Evolutionary conservation across 2,888 invertebrate genomes (phyloP).

Genomic region (Hirtodrosophila alboralis): DNA sequence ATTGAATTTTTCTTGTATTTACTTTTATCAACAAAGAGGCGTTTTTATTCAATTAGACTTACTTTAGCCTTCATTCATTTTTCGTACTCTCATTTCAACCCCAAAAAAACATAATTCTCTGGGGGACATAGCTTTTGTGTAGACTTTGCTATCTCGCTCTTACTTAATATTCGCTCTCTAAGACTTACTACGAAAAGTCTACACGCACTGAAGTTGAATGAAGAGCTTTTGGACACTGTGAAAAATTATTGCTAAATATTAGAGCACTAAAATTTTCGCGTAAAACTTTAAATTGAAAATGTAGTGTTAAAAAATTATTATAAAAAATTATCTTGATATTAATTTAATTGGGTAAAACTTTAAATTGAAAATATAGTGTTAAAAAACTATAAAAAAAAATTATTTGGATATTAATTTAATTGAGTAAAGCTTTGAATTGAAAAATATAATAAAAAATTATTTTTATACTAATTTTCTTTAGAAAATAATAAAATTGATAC

Average conservation of each 20-base stretch:
- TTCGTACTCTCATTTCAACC: constrained; percentile 40
- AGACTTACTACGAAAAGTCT: constrained; percentile 41
- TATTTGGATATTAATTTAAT: no score
- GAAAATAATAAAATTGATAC: no score
- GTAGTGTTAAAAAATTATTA: no score
- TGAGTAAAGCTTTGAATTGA: not conserved
- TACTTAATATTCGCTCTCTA: constrained; percentile 17
- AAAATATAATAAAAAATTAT: no score
- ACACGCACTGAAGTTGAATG: constrained; percentile 27
- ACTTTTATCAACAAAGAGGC: constrained; percentile 16
- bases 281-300: no score
- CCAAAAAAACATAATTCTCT: constrained; percentile 38
- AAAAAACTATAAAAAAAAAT: no score
- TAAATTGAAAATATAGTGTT: no score
- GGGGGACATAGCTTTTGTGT: constrained; percentile 49
- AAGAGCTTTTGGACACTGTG: constrained; percentile 66
- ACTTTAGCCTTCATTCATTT: constrained; percentile 37
- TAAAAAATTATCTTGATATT: no score
- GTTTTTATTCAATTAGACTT: constrained; percentile 45
- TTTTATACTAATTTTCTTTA: no score
- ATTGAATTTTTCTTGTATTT: constrained; percentile 4
- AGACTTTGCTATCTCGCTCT: constrained; percentile 48
- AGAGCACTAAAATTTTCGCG: not conserved
- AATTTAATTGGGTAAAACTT: not conserved
- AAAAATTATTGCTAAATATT: not conserved